Percentiles rank a stretch among this genome's conserved stretches.
phyloP scores from a whole-genome alignment of 2,113 vertebrate genomes.

The Lophura nycthemera region DNA sequence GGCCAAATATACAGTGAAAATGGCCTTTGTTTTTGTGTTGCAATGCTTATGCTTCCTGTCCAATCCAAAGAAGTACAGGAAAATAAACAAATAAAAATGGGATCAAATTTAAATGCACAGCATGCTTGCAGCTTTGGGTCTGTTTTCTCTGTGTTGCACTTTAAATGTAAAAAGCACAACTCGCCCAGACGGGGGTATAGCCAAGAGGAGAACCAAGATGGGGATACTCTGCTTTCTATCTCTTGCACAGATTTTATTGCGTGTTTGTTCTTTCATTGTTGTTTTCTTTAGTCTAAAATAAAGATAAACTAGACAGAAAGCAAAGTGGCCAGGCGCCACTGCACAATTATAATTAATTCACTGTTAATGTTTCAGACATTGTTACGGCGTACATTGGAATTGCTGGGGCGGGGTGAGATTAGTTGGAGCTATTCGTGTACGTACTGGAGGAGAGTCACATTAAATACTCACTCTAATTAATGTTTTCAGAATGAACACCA shows the following conservation, averaged over 20 bases:
- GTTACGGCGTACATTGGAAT: slow-evolving; percentile 41
- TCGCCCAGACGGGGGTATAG: background rate
- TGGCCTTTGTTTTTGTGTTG: slow-evolving; percentile 29
- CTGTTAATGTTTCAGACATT: slow-evolving; percentile 65
- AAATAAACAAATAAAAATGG: slow-evolving; percentile 50
- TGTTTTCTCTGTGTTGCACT: slow-evolving; percentile 14
- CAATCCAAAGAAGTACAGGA: background rate
- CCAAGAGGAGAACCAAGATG: background rate
- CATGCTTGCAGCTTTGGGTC: slow-evolving; percentile 12
- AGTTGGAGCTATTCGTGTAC: slow-evolving; percentile 37
- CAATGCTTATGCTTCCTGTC: slow-evolving; percentile 38
- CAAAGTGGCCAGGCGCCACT: slow-evolving; percentile 67
- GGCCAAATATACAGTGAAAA: slow-evolving; percentile 40
- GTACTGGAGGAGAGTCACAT: slow-evolving; percentile 47
- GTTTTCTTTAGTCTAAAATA: slow-evolving; percentile 68
- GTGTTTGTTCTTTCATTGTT: slow-evolving; percentile 42
- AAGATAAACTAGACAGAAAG: slow-evolving; percentile 72
- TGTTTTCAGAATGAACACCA: slow-evolving; percentile 42
- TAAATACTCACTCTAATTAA: slow-evolving; percentile 62
- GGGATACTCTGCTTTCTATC: slow-evolving; percentile 35
- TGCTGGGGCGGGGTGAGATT: slow-evolving; percentile 61
- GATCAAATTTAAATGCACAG: slow-evolving; percentile 57
- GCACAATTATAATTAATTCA: slow-evolving; percentile 72
- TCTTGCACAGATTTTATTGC: slow-evolving; percentile 38
- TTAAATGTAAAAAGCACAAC: slow-evolving; percentile 24